phyloP scores from a whole-genome alignment of 1,140 invertebrate genomes.

The Drosophila guanche region DNA sequence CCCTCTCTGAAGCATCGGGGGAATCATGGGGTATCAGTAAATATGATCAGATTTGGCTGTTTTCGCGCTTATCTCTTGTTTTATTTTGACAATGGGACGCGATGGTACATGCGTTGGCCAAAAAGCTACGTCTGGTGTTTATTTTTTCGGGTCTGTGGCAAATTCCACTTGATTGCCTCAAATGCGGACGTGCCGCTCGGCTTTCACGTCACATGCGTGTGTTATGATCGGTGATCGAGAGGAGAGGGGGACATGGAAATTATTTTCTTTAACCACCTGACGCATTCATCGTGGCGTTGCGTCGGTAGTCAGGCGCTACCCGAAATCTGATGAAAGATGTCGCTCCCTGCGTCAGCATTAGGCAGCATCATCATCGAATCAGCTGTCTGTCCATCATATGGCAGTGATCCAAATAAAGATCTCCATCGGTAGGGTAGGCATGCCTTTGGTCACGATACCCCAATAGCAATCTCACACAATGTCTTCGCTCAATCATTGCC shows the following conservation, averaged over 20 bases:
- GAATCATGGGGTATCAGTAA: no score
- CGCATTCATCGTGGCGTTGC: slow-evolving; percentile 6
- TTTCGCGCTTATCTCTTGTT: background rate
- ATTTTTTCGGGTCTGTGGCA: slow-evolving; percentile 13
- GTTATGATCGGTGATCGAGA: background rate
- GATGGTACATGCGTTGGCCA: slow-evolving; percentile 24
- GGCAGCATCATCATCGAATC: background rate
- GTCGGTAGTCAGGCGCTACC: no score
- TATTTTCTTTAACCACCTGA: slow-evolving; percentile 37
- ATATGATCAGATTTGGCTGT: no score
- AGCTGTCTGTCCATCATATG: slow-evolving; percentile 18
- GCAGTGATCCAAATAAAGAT: slow-evolving; percentile 31
- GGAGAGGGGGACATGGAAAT: background rate
- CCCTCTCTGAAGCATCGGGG: no score
- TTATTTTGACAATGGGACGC: background rate
- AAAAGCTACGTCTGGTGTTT: slow-evolving; percentile 13
- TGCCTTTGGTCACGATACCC: background rate
- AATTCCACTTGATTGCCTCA: slow-evolving; percentile 19
- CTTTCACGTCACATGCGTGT: slow-evolving; percentile 29
- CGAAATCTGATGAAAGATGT: slow-evolving; percentile 33
- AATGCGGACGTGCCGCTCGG: slow-evolving; percentile 41
- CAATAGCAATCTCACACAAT: slow-evolving; percentile 10
- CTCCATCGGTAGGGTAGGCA: background rate
- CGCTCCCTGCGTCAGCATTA: slow-evolving; percentile 35
- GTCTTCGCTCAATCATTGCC: slow-evolving; percentile 47